Evolutionary conservation across 2,797 vertebrate genomes (phyloP).

Genomic region (Crypturellus tataupa): DNA sequence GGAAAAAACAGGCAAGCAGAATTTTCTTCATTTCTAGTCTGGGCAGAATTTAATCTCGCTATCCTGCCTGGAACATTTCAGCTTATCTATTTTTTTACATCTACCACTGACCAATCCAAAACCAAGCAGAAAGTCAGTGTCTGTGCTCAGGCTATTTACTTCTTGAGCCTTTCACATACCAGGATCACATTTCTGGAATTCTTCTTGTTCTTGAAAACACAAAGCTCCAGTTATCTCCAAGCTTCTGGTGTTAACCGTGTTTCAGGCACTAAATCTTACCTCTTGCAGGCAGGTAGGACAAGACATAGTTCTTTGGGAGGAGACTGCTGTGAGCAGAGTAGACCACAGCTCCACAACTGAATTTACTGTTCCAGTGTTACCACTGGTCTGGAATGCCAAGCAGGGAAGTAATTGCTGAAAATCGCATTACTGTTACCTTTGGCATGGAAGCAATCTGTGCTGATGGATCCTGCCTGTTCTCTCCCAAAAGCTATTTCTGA

Average conservation of each 20-base stretch:
- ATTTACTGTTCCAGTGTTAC: not conserved
- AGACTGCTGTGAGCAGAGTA: not conserved
- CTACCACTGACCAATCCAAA: not conserved
- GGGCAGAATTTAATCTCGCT: not conserved
- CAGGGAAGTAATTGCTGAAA: not conserved
- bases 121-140: not conserved
- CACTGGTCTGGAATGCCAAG: not conserved
- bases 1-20: slow-evolving; percentile 17
- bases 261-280: not conserved
- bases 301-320: not conserved
- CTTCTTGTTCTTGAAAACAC: slow-evolving; percentile 15
- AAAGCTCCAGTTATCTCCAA: slow-evolving; percentile 6
- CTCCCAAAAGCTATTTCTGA: not conserved
- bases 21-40: slow-evolving; percentile 29
- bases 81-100: not conserved
- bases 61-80: not conserved
- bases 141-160: not conserved
- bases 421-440: not conserved
- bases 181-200: slow-evolving; percentile 44
- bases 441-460: not conserved
- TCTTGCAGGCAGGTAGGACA: not conserved
- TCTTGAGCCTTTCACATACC: slow-evolving; percentile 15
- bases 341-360: not conserved
- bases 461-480: not conserved
- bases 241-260: not conserved